phyloP scores from a whole-genome alignment of 2,113 vertebrate species.

The Clinocottus analis region DNA sequence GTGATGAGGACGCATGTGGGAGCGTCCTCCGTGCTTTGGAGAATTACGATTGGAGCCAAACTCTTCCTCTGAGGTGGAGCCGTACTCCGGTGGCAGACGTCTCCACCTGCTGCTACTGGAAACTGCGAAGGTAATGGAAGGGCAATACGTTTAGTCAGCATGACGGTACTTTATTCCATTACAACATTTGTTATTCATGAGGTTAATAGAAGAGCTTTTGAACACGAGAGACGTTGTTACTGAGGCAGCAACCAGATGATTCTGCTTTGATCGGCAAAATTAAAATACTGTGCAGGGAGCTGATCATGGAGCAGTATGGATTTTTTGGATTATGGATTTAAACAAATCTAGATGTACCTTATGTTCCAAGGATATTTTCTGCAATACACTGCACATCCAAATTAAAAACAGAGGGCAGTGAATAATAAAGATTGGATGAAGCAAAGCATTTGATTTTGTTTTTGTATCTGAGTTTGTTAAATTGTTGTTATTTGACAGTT shows the following conservation, averaged over 20 bases:
- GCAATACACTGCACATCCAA: background rate
- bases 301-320: background rate
- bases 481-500: slow-evolving; percentile 11
- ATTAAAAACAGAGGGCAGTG: background rate
- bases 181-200: slow-evolving; percentile 11
- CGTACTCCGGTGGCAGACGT: slow-evolving; percentile 97
- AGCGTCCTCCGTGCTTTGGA: slow-evolving; percentile 88
- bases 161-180: background rate
- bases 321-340: background rate
- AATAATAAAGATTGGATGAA: slow-evolving; percentile 9
- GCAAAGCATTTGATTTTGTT: slow-evolving; percentile 22
- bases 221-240: slow-evolving; percentile 29
- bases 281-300: background rate
- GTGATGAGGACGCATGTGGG: slow-evolving; percentile 89
- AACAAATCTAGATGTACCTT: background rate
- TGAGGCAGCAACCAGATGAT: slow-evolving; percentile 9
- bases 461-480: slow-evolving; percentile 14
- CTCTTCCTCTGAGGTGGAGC: slow-evolving; percentile 99
- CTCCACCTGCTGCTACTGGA: slow-evolving; percentile 93
- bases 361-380: slow-evolving; percentile 1
- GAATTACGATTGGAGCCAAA: slow-evolving; percentile 96
- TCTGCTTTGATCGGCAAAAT: background rate
- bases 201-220: slow-evolving; percentile 32
- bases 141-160: slow-evolving; percentile 4
- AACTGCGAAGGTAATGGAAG: slow-evolving; percentile 53